phyloP scores from a whole-genome alignment of 2,888 invertebrate genomes.

The Phasia obesa region DNA sequence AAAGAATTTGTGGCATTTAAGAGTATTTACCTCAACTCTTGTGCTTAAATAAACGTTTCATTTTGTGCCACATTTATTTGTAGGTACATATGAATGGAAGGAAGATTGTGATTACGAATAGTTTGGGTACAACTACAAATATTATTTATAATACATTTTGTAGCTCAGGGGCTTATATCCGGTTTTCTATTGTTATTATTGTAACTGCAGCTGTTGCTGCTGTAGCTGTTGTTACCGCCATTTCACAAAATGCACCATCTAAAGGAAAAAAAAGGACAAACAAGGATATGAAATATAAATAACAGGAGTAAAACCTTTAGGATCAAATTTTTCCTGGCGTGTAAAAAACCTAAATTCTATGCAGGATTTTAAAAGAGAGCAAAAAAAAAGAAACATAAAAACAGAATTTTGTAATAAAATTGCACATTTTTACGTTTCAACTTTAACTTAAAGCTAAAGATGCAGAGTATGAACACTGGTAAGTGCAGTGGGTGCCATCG shows the following conservation, averaged over 20 bases:
- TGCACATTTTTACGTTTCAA: constrained; percentile 14
- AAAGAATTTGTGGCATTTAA: constrained; percentile 13
- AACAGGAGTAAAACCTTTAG: constrained; percentile 53
- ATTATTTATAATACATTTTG: constrained; percentile 56
- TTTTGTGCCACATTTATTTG: constrained; percentile 47
- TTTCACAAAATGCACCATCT: constrained; percentile 29
- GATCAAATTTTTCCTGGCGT: constrained; percentile 23
- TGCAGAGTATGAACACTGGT: neutral
- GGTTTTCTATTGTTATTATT: constrained; percentile 29
- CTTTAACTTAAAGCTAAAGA: constrained; percentile 29
- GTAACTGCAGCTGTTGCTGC: neutral
- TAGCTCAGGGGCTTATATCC: constrained; percentile 61
- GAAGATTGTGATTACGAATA: constrained; percentile 12
- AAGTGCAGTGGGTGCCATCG: neutral
- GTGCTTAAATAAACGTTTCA: constrained; percentile 38
- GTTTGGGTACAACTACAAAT: constrained; percentile 45
- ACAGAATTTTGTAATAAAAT: constrained; percentile 56
- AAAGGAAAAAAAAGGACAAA: constrained; percentile 44
- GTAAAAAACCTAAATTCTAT: constrained; percentile 26
- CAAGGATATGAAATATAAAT: constrained; percentile 27
- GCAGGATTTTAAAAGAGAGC: neutral
- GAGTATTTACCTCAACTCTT: constrained; percentile 8
- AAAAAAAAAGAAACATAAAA: constrained; percentile 8
- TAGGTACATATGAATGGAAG: neutral
- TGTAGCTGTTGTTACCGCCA: neutral